Conservation (phyloP, 2,113 vertebrate genomes). For the Dinomys branickii region DNA sequence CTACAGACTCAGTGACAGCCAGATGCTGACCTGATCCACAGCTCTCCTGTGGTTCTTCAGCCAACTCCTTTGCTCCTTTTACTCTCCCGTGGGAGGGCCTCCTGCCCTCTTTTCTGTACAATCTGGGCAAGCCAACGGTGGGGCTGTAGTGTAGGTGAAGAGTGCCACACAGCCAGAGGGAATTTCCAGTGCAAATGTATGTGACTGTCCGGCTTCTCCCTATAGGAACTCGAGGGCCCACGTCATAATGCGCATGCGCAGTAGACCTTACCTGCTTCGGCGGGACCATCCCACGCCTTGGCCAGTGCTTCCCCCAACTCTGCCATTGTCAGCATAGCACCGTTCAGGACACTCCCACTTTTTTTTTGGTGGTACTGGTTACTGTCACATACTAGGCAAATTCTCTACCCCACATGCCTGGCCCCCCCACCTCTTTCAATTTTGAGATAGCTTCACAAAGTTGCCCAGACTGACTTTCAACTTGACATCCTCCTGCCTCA, state of each 20-base stretch:
- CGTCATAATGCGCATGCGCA: background rate
- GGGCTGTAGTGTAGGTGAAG: too few relatives aligned
- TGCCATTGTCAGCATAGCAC: background rate
- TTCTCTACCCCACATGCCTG: background rate
- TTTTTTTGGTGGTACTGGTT: background rate
- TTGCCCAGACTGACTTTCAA: background rate
- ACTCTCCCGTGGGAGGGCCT: background rate
- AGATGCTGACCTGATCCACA: background rate
- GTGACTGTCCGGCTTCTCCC: background rate
- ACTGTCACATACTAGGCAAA: background rate
- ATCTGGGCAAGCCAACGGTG: background rate
- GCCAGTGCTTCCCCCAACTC: background rate
- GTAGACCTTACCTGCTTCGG: background rate
- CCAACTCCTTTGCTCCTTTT: background rate
- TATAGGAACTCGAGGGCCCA: background rate
- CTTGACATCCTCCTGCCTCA: background rate
- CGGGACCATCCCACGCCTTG: too few relatives aligned
- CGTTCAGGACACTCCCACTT: background rate
- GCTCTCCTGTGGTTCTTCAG: background rate
- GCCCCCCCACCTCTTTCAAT: background rate
- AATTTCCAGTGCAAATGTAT: background rate
- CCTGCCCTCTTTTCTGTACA: background rate
- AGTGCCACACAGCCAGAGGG: background rate
- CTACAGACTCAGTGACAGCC: background rate
- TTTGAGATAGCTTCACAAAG: background rate